Evolutionary conservation across 1,140 invertebrate genomes (phyloP).

Genomic region (Atta texana): DNA sequence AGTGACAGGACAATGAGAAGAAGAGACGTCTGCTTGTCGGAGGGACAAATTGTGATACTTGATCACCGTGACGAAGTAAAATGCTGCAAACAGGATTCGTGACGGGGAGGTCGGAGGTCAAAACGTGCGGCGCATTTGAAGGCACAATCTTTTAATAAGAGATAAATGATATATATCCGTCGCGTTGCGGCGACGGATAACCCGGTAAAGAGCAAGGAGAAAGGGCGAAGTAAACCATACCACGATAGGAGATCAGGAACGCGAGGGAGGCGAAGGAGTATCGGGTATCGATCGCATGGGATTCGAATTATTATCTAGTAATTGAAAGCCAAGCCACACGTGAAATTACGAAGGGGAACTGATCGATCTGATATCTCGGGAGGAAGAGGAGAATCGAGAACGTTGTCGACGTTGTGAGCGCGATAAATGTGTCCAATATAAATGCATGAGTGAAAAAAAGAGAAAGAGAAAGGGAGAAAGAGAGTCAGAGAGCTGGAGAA

Average conservation of each 20-base stretch:
- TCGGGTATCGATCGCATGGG: constrained; percentile 41
- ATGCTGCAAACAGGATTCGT: constrained; percentile 24
- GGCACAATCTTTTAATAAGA: constrained; percentile 6
- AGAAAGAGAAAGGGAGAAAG: not conserved
- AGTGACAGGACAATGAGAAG: not conserved
- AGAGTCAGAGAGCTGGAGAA: constrained; percentile 3
- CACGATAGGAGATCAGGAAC: constrained; percentile 25
- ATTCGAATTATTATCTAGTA: constrained; percentile 27
- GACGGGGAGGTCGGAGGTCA: constrained; percentile 4
- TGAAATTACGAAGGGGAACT: not conserved
- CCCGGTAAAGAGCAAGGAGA: constrained; percentile 24
- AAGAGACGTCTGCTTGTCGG: not conserved
- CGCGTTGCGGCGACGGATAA: constrained; percentile 14
- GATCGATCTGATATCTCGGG: not conserved
- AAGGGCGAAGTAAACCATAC: constrained; percentile 23
- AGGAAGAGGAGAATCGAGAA: not conserved
- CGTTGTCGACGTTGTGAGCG: not conserved
- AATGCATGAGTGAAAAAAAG: not conserved
- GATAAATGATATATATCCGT: constrained; percentile 5
- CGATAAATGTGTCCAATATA: not conserved
- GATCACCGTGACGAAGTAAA: constrained; percentile 12
- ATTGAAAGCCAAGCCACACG: not conserved
- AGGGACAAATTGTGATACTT: not conserved
- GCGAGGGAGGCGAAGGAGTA: constrained; percentile 4
- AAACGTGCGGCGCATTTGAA: constrained; percentile 15